phyloP scores from a whole-genome alignment of 2,113 vertebrate species.

The Theropithecus gelada region DNA sequence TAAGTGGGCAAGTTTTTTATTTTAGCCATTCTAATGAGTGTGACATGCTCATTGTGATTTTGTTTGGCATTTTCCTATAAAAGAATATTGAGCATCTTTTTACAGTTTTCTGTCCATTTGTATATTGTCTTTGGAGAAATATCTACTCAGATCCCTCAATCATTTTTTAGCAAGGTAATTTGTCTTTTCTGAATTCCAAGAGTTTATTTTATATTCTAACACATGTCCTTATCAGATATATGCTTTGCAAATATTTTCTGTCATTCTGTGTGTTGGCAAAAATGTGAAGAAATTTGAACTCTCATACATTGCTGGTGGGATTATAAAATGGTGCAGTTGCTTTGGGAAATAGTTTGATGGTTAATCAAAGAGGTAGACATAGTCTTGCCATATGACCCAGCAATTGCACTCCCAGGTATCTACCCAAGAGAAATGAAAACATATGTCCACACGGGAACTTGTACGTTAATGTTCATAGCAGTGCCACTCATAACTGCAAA shows the following conservation, averaged over 20 bases:
- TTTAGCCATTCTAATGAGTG: not conserved
- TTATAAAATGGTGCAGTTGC: not conserved
- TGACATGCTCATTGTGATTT: not conserved
- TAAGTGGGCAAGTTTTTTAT: not conserved
- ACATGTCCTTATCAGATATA: not conserved
- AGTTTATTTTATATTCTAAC: slow-evolving; percentile 5
- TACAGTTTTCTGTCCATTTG: not conserved
- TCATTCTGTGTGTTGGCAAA: not conserved
- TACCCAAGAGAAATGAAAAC: not conserved
- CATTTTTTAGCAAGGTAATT: not conserved
- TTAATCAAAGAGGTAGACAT: not conserved
- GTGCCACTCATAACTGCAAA: not conserved
- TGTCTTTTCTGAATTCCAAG: not conserved
- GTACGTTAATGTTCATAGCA: not conserved
- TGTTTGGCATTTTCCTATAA: not conserved
- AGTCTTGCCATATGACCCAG: not conserved
- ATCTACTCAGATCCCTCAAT: not conserved
- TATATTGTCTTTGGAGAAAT: not conserved
- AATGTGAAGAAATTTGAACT: not conserved
- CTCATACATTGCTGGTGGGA: not conserved
- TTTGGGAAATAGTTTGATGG: not conserved
- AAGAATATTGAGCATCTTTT: not conserved
- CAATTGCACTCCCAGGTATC: not conserved
- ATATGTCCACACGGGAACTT: not conserved
- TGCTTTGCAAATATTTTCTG: not conserved